These are phyloP conservation scores for Regulus satrapa DNA, from an alignment of 2,113 vertebrate genomes.

Conservation along the genomic window DNA sequence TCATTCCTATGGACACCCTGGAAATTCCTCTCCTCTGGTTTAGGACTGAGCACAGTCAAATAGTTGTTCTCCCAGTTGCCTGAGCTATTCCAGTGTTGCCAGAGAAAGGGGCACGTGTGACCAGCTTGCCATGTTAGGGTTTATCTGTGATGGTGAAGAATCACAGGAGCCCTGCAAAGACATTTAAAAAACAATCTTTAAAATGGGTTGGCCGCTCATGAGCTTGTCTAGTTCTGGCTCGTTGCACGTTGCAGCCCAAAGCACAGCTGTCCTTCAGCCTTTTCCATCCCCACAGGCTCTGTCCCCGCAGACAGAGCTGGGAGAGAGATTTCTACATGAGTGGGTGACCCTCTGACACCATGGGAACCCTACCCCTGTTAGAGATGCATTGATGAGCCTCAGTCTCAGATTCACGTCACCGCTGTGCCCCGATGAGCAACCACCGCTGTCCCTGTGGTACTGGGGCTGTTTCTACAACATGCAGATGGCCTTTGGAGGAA, in stretches of 20 bases:
- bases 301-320: background rate
- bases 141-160: background rate
- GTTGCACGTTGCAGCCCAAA: background rate
- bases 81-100: background rate
- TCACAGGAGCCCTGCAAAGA: background rate
- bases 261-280: background rate
- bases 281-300: background rate
- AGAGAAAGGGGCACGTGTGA: fast-evolving
- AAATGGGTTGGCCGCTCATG: fast-evolving
- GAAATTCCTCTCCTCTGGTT: background rate
- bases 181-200: background rate
- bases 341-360: background rate
- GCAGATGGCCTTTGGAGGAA: background rate
- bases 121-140: background rate
- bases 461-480: background rate
- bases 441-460: background rate
- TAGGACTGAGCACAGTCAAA: background rate
- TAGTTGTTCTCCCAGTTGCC: background rate
- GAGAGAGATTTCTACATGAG: background rate
- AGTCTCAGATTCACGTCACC: fast-evolving
- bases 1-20: background rate
- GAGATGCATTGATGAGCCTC: background rate
- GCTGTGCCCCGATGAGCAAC: background rate
- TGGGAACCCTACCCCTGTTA: background rate
- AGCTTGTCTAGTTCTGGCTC: fast-evolving